These are phyloP conservation scores for Bombus sibiricus DNA, from an alignment of 1,140 invertebrate genomes.

Conservation along the genomic window DNA sequence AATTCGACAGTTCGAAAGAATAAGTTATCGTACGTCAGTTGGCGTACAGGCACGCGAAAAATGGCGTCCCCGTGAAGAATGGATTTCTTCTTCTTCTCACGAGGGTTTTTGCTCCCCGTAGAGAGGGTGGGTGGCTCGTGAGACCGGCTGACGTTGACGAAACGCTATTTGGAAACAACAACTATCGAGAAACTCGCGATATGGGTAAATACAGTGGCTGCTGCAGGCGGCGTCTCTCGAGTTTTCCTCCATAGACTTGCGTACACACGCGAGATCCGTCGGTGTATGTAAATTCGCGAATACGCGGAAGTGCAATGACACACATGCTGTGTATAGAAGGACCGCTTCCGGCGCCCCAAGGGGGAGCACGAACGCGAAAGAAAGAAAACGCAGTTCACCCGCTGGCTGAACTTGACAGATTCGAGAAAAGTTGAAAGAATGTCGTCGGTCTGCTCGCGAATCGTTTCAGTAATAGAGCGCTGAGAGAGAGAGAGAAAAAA, in stretches of 20 bases:
- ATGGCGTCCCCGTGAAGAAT: slow-evolving; percentile 57
- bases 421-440: slow-evolving; percentile 77
- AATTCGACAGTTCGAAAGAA: slow-evolving; percentile 39
- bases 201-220: slow-evolving; percentile 72
- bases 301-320: slow-evolving; percentile 35
- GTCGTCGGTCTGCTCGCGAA: slow-evolving; percentile 67
- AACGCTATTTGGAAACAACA: slow-evolving; percentile 72
- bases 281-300: slow-evolving; percentile 42
- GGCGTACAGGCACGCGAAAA: slow-evolving; percentile 24
- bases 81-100: slow-evolving; percentile 61
- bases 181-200: slow-evolving; percentile 73
- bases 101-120: slow-evolving; percentile 53
- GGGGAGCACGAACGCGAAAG: slow-evolving; percentile 60
- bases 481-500: slow-evolving; percentile 1
- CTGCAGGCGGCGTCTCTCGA: slow-evolving; percentile 62
- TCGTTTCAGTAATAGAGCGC: slow-evolving; percentile 59
- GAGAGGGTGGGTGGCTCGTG: slow-evolving; percentile 15
- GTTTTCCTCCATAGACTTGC: slow-evolving; percentile 28
- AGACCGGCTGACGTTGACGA: slow-evolving; percentile 68
- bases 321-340: background rate
- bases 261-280: slow-evolving; percentile 16
- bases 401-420: slow-evolving; percentile 77
- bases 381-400: slow-evolving; percentile 70
- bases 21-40: slow-evolving; percentile 52
- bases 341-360: slow-evolving; percentile 59